Conservation (phyloP, 2,888 invertebrate species). For the Trachelus stipa region DNA sequence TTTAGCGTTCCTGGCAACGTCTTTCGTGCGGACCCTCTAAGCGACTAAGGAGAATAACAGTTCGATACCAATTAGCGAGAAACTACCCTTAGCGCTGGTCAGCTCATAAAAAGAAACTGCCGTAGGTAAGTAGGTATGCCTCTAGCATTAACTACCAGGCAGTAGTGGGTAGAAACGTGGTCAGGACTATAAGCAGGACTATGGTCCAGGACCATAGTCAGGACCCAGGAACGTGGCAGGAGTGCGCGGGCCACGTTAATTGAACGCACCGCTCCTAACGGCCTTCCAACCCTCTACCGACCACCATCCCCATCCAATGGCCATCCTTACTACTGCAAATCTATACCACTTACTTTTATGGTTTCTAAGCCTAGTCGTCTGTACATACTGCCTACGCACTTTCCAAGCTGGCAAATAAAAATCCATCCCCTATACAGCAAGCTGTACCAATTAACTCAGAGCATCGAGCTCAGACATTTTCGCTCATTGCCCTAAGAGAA, state of each 20-base stretch:
- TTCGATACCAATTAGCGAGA: conserved; percentile 66
- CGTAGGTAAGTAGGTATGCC: conserved; percentile 63
- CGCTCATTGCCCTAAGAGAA: too few species aligned
- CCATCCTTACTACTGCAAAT: conserved; percentile 53
- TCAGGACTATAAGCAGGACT: conserved; percentile 2
- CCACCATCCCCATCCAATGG: conserved; percentile 30
- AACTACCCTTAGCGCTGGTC: conserved; percentile 50
- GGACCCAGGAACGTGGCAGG: conserved; percentile 27
- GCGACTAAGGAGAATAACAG: conserved; percentile 63
- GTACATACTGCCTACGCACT: conserved; percentile 32
- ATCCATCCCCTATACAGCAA: background rate
- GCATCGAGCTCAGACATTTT: too few species aligned
- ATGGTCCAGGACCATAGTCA: conserved; percentile 12
- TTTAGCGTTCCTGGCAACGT: conserved; percentile 20
- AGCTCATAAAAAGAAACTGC: conserved; percentile 65
- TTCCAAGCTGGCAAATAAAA: conserved; percentile 6
- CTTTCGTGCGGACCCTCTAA: conserved; percentile 36
- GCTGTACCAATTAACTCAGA: too few species aligned
- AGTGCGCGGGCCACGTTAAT: conserved; percentile 61
- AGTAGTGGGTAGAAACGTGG: conserved; percentile 38
- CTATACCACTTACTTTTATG: conserved; percentile 66
- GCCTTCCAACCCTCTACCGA: conserved; percentile 36
- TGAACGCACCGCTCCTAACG: conserved; percentile 65
- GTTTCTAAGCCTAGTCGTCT: conserved; percentile 58
- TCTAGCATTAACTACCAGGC: conserved; percentile 62